These are phyloP conservation scores for Chlorops oryzae DNA, from an alignment of 1,140 invertebrate genomes.

Conservation along the genomic window DNA sequence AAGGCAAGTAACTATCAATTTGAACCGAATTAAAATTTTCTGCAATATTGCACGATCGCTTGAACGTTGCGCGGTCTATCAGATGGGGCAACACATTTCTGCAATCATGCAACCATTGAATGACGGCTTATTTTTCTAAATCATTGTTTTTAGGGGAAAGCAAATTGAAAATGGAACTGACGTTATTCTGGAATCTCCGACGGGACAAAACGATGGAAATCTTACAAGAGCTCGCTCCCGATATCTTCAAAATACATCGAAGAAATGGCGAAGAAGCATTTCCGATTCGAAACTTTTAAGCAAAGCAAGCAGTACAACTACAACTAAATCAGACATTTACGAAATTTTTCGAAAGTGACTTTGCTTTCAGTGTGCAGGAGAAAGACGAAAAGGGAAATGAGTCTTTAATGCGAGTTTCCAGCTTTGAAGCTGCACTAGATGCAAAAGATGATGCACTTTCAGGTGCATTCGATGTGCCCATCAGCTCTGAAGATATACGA, in stretches of 20 bases:
- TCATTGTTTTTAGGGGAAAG: not conserved
- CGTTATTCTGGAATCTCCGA: conserved; percentile 1
- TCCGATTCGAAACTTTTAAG: conserved; percentile 16
- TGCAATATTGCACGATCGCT: conserved; percentile 14
- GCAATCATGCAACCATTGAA: conserved; percentile 8
- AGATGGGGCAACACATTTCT: conserved; percentile 1
- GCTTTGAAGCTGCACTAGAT: conserved; percentile 17
- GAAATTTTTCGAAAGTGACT: conserved; percentile 31
- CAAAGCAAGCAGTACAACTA: conserved; percentile 7
- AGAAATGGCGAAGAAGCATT: conserved; percentile 18
- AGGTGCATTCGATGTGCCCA: conserved; percentile 6
- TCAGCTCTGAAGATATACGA: conserved; percentile 15
- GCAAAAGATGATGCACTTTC: not conserved
- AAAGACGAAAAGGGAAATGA: not conserved
- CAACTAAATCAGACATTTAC: conserved; percentile 18
- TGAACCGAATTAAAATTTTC: not conserved
- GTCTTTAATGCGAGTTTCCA: conserved; percentile 23
- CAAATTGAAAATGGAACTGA: too few species aligned
- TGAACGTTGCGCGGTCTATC: conserved; percentile 20
- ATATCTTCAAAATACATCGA: too few species aligned
- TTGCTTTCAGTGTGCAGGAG: conserved; percentile 19
- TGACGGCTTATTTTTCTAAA: conserved; percentile 3
- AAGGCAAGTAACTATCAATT: conserved; percentile 5
- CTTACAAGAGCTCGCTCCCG: too few species aligned
- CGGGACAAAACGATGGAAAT: not conserved